Conservation (phyloP, 2,888 invertebrate genomes). For the Pemphredon lugubris region DNA sequence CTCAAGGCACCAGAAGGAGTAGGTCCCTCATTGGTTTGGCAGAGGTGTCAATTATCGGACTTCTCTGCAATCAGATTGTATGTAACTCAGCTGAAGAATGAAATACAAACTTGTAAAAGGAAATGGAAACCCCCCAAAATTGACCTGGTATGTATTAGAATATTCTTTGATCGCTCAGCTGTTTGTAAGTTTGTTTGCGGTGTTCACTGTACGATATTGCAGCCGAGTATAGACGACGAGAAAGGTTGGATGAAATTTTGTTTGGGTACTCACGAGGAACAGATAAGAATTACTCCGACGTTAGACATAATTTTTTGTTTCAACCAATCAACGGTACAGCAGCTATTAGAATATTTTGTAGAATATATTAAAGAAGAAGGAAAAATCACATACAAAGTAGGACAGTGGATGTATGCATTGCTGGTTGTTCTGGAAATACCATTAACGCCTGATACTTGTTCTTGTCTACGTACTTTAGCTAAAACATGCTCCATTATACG, state of each 20-base stretch:
- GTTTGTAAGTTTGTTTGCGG: neutral
- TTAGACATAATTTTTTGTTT: constrained; percentile 79
- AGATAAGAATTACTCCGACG: constrained; percentile 58
- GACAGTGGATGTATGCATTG: constrained; percentile 88
- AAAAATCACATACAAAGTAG: constrained; percentile 82
- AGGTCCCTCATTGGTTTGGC: constrained; percentile 85
- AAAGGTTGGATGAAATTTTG: constrained; percentile 82
- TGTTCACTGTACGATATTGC: constrained; percentile 41
- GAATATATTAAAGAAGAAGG: constrained; percentile 81
- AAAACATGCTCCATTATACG: constrained; percentile 84
- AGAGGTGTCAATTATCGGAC: constrained; percentile 86
- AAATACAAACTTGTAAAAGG: constrained; percentile 64
- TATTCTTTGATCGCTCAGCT: no score
- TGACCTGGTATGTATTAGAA: constrained; percentile 54
- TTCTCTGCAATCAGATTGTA: constrained; percentile 85
- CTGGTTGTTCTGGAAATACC: constrained; percentile 86
- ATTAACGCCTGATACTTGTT: constrained; percentile 86
- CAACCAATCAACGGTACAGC: constrained; percentile 81
- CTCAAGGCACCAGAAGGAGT: constrained; percentile 80
- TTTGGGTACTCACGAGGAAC: constrained; percentile 68
- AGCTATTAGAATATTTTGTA: constrained; percentile 82
- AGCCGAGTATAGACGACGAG: constrained; percentile 81
- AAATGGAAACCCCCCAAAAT: constrained; percentile 44
- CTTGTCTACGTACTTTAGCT: constrained; percentile 85
- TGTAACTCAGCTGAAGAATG: constrained; percentile 74